These are phyloP conservation scores for Formica exsecta DNA, from an alignment of 1,140 invertebrate genomes.

Conservation along the genomic window DNA sequence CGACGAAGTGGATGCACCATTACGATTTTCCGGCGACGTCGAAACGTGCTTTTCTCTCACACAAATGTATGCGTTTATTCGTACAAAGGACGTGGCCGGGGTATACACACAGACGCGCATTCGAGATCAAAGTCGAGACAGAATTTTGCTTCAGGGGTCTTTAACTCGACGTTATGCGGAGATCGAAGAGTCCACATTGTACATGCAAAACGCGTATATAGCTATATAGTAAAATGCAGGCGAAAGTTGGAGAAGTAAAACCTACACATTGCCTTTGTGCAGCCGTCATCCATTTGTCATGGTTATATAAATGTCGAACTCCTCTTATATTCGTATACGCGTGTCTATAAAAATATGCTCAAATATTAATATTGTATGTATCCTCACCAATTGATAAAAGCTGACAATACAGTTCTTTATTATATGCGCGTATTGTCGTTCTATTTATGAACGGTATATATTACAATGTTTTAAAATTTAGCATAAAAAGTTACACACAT, in stretches of 20 bases:
- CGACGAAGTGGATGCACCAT: slow-evolving; percentile 61
- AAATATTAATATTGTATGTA: background rate
- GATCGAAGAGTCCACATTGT: slow-evolving; percentile 64
- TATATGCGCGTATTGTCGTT: background rate
- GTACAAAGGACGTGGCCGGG: slow-evolving; percentile 62
- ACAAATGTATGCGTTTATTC: slow-evolving; percentile 62
- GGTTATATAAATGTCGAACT: slow-evolving; percentile 49
- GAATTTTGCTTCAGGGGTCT: slow-evolving; percentile 73
- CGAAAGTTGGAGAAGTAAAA: slow-evolving; percentile 58
- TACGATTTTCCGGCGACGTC: slow-evolving; percentile 49
- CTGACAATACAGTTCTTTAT: background rate
- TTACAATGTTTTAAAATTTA: background rate
- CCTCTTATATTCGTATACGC: background rate
- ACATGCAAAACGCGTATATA: slow-evolving; percentile 52
- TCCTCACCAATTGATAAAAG: background rate
- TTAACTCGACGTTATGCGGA: slow-evolving; percentile 71
- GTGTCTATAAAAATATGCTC: background rate
- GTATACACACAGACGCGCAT: slow-evolving; percentile 33
- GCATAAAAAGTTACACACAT: background rate
- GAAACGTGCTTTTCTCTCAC: slow-evolving; percentile 56
- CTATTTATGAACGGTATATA: background rate
- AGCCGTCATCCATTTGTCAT: slow-evolving; percentile 51
- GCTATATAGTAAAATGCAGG: slow-evolving; percentile 31
- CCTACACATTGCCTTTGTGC: slow-evolving; percentile 49
- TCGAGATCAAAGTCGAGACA: slow-evolving; percentile 74